Percentiles rank a stretch among this genome's conserved stretches.
Evolutionary conservation across 2,797 vertebrate genomes (phyloP).

Genomic region (Rhodeus uyekii): DNA sequence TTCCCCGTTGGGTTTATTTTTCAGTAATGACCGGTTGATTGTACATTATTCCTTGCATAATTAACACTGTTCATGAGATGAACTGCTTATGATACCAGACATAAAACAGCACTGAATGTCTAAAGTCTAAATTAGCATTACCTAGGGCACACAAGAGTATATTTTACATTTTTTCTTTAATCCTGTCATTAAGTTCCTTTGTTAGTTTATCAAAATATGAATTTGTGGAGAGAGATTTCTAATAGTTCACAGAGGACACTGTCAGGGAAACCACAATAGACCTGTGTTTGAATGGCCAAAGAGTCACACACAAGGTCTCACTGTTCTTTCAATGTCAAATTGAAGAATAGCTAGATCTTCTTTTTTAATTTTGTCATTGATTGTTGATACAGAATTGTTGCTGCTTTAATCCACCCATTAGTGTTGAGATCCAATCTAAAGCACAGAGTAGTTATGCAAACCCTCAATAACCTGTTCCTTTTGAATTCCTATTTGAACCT

Average conservation of each 20-base stretch:
- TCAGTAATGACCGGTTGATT: background rate
- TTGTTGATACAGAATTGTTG: conserved; percentile 24
- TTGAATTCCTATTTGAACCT: no score
- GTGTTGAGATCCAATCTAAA: background rate
- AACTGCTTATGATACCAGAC: conserved; percentile 27
- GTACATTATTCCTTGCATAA: conserved; percentile 40
- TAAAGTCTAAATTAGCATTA: conserved; percentile 45
- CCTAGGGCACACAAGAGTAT: background rate
- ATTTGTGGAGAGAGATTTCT: background rate
- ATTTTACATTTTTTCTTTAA: conserved; percentile 24
- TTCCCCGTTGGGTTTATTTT: background rate
- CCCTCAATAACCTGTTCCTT: background rate
- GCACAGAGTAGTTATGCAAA: background rate
- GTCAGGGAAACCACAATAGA: background rate
- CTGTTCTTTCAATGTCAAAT: background rate
- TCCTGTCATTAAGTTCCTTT: conserved; percentile 30
- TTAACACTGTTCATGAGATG: conserved; percentile 40
- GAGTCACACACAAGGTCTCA: background rate
- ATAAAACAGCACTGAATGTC: conserved; percentile 29
- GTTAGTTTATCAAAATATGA: no score
- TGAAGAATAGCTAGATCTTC: conserved; percentile 5
- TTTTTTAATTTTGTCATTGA: conserved; percentile 19
- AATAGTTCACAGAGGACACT: background rate
- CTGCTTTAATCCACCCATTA: conserved; percentile 19
- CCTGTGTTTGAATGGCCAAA: background rate